phyloP scores from a whole-genome alignment of 2,888 invertebrate species.

The Chymomyza caudatula region DNA sequence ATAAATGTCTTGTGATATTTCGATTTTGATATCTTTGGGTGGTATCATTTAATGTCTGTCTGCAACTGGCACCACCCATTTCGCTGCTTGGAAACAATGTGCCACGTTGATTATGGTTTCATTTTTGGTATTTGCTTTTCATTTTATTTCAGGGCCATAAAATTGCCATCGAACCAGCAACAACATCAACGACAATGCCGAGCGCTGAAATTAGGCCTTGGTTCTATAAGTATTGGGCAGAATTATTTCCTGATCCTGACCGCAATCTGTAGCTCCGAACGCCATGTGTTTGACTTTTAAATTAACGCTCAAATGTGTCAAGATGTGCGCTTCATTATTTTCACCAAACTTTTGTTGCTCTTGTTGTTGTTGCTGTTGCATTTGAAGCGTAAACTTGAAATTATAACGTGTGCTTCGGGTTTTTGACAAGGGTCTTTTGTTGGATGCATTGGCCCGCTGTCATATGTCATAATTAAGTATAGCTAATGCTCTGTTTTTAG shows the following conservation, averaged over 20 bases:
- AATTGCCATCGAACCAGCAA: constrained; percentile 8
- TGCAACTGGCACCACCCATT: constrained; percentile 4
- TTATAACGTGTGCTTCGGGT: not conserved
- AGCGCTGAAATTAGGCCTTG: too few species aligned
- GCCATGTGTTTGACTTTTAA: constrained; percentile 56
- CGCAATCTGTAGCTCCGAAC: constrained; percentile 1
- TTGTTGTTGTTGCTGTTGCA: not conserved
- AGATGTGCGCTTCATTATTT: constrained; percentile 42
- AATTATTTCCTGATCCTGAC: too few species aligned
- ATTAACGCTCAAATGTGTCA: constrained; percentile 66
- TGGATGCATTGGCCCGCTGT: constrained; percentile 30
- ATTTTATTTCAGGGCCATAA: constrained; percentile 42
- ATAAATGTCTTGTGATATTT: constrained; percentile 66
- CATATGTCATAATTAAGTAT: constrained; percentile 67
- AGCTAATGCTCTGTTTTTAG: constrained; percentile 14
- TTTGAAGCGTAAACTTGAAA: not conserved
- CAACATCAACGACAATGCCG: too few species aligned
- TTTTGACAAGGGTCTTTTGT: constrained; percentile 57
- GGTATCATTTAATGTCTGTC: constrained; percentile 69
- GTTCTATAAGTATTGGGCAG: too few species aligned
- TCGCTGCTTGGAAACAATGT: constrained; percentile 34
- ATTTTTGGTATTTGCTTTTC: constrained; percentile 64
- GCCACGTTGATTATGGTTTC: constrained; percentile 64
- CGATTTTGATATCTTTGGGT: constrained; percentile 74
- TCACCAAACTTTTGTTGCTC: constrained; percentile 39